These are phyloP conservation scores for Cenopis cana DNA, from an alignment of 2,888 invertebrate genomes.

Conservation along the genomic window DNA sequence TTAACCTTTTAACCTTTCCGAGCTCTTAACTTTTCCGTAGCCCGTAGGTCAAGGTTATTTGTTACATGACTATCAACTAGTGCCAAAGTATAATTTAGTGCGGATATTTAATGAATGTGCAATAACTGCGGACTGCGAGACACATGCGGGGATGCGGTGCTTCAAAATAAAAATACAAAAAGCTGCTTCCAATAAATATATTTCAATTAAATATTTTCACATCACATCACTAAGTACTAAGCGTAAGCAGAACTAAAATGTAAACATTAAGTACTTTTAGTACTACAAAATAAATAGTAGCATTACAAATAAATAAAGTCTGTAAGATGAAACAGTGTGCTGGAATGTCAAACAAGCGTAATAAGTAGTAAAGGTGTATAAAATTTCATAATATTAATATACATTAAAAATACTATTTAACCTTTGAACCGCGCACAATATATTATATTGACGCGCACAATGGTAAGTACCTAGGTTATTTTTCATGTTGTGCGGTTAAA, in stretches of 20 bases:
- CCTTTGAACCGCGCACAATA: background rate
- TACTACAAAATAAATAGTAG: conserved; percentile 31
- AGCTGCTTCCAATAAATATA: conserved; percentile 77
- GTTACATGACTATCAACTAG: too few species aligned
- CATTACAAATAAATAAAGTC: conserved; percentile 34
- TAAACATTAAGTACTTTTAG: conserved; percentile 41
- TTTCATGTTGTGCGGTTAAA: conserved; percentile 5
- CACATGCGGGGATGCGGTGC: conserved; percentile 53
- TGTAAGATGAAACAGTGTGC: conserved; percentile 14
- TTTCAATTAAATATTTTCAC: conserved; percentile 62
- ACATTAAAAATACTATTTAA: background rate
- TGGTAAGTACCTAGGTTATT: background rate
- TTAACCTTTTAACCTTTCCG: too few species aligned
- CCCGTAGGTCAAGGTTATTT: too few species aligned
- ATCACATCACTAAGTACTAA: conserved; percentile 54
- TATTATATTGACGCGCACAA: too few species aligned
- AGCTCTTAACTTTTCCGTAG: too few species aligned
- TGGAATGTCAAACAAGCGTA: conserved; percentile 29
- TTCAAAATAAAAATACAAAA: conserved; percentile 69
- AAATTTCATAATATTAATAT: conserved; percentile 4
- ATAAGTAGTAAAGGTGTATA: conserved; percentile 21
- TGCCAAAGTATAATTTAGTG: background rate
- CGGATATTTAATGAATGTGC: conserved; percentile 9
- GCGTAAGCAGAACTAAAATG: conserved; percentile 55
- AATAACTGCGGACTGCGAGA: conserved; percentile 20